phyloP scores from a whole-genome alignment of 2,888 invertebrate species.

The Operophtera brumata region DNA sequence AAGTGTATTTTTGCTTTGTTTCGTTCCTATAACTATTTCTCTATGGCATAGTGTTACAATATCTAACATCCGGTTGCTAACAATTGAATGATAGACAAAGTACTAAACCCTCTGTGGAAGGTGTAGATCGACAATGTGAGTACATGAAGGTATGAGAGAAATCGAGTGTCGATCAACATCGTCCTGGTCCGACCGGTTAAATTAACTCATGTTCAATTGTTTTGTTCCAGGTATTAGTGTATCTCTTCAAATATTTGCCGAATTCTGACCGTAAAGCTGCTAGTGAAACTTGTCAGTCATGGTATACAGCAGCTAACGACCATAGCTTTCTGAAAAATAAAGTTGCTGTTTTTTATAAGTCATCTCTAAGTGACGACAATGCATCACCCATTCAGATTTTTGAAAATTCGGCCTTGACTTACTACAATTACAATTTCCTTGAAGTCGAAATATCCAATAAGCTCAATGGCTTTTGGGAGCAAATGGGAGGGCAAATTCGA shows the following conservation, averaged over 20 bases:
- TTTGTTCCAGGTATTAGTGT: slow-evolving; percentile 81
- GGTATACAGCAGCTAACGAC: slow-evolving; percentile 85
- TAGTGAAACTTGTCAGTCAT: slow-evolving; percentile 82
- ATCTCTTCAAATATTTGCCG: slow-evolving; percentile 83
- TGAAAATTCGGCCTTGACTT: slow-evolving; percentile 65
- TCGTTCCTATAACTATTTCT: no score
- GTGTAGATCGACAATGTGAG: no score
- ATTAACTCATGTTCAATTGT: background rate
- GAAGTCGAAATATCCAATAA: slow-evolving; percentile 79
- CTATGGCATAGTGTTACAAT: no score
- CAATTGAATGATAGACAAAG: no score
- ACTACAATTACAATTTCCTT: slow-evolving; percentile 75
- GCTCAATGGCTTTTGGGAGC: slow-evolving; percentile 78
- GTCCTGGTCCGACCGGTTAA: background rate
- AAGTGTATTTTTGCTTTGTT: no score
- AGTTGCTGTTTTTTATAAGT: slow-evolving; percentile 71
- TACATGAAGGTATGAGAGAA: no score
- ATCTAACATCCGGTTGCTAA: no score
- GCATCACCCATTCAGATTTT: slow-evolving; percentile 62
- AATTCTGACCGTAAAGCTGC: slow-evolving; percentile 84
- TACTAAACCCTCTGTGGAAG: no score
- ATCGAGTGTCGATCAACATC: no score
- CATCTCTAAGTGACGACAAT: slow-evolving; percentile 63
- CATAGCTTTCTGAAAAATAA: slow-evolving; percentile 79
- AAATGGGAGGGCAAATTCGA: slow-evolving; percentile 78